Evolutionary conservation across 2,888 invertebrate genomes (phyloP), one percentile per base, ranked within the genome.

Genomic region (Ommatoiulus sabulosus): DNA sequence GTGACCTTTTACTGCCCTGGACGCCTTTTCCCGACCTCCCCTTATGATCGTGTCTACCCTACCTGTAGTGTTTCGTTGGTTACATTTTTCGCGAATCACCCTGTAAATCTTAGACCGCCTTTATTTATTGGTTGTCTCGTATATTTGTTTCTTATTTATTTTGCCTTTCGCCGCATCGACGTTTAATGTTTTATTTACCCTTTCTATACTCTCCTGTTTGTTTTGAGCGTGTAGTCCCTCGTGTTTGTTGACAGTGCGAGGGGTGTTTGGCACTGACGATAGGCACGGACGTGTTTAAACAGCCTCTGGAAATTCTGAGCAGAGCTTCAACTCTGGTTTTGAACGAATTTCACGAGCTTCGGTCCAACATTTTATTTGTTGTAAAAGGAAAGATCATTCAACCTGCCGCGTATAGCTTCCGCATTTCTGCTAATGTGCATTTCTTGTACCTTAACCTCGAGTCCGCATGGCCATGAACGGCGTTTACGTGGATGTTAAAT

Each of bases 171-270:
- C 80, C 80, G 12, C 80, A 80, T 80, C 35, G 35, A 10, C 20
- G 35, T 80, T 24, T 80, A 80, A 80, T 80, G 12, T 80, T 80
- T 35, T 80, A 35, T 80, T 80, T 80, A 80, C 80, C 80, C 80
- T 80, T 80, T 80, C 24, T 10, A 35, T 4, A 3, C 80, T 80
- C 5, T 35, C 80, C 80, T 80, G 35, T 80, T 80, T 80, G 80
- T 35, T 80, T 80, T 80, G 35, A 80, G 12, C 80, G 80, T 24
- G 80, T 80, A 80, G 80, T 80, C n/a, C 80, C 24, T 12, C 8
- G 35, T 80, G 80, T 80, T 80, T 80, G 80, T 80, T 80, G 80
- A 80, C 80, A 80, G 80, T 80, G 12, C 80, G 35, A 24, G 80
- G 80, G 80, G 80, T 80, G 80, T 80, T 80, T 80, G 35, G 80